Evolutionary conservation across 2,113 vertebrate species (phyloP), one percentile per base, ranked within the genome.

Genomic region (Microtus richardsoni): DNA sequence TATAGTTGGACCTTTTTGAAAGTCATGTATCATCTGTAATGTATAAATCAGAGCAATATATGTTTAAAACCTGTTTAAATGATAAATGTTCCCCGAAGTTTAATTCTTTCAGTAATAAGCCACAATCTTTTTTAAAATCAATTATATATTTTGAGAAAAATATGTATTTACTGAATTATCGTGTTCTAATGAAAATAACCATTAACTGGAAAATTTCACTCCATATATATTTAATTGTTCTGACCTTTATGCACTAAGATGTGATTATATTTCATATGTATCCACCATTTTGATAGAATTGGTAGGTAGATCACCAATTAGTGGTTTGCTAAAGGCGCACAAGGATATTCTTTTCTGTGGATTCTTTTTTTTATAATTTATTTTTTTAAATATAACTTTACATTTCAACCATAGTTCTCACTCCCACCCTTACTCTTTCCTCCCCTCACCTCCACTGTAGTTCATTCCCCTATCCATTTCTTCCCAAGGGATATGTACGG

Each of bases 81-180:
- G 10, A 87, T n/a, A 85, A 78, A 73, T 91, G 7, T 71, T 93
- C 9, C 11, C 49, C 1, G 2, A 91, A 96, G 30, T 30, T 47
- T 77, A 28, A 92, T 86, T 33, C 21, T 89, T 88, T 87, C 7
- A 89, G 52, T 71, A 66, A 80, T 52, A 91, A 89, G 2, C 5
- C 11, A 8, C 84, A 91, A 66, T 68, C 3, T 49, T 47, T 88
- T 83, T 94, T 79, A 80, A 54, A 84, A 87, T 78, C 41, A 74
- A 75, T 96, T 83, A 90, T 91, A 1, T n/a, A 83, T 79, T 95
- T 96, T 66, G 33, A 64, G n/a, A 64, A 85, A 95, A 71, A 28
- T 3, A 73, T 89, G 2, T 13, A 19, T 84, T 89, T 30, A 2
- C 8, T 82, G 5, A 95, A 73, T 71, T 97, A 54, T 1, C 84